Conservation (phyloP, 2,797 vertebrate species). For the Coreius guichenoti region DNA sequence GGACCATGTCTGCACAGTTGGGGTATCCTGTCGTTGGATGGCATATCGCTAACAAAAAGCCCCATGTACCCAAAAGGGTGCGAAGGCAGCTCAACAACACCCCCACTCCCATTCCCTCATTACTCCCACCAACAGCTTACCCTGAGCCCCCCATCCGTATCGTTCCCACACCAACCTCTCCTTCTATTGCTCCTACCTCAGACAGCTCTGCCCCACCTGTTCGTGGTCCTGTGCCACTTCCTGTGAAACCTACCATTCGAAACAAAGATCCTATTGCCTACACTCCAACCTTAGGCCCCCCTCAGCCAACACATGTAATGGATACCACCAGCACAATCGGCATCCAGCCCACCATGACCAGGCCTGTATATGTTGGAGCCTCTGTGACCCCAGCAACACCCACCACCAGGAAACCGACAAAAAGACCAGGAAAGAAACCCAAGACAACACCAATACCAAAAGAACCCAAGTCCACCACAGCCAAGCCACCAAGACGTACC, state of each 20-base stretch:
- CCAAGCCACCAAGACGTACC: conserved; percentile 81
- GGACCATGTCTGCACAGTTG: conserved; percentile 92
- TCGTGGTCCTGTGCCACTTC: conserved; percentile 88
- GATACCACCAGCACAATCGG: conserved; percentile 85
- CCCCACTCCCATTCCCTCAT: conserved; percentile 84
- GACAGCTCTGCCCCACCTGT: conserved; percentile 89
- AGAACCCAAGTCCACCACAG: conserved; percentile 85
- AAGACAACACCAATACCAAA: conserved; percentile 83
- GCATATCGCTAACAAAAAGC: conserved; percentile 99
- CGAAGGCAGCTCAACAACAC: conserved; percentile 92
- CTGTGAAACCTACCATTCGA: conserved; percentile 92
- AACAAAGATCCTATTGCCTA: conserved; percentile 90
- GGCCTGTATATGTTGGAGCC: conserved; percentile 85
- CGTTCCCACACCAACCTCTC: conserved; percentile 93
- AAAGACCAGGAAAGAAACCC: conserved; percentile 78
- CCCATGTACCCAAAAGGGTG: conserved; percentile 88
- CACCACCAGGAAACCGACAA: conserved; percentile 85
- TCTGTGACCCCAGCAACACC: conserved; percentile 89
- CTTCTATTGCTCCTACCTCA: conserved; percentile 90
- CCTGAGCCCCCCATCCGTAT: conserved; percentile 90
- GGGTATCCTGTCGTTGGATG: conserved; percentile 97
- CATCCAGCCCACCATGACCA: conserved; percentile 89
- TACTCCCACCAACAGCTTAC: conserved; percentile 89
- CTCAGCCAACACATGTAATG: conserved; percentile 89
- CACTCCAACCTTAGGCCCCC: conserved; percentile 89